Conservation (phyloP, 2,888 invertebrate genomes). For the Tachina lurida region DNA sequence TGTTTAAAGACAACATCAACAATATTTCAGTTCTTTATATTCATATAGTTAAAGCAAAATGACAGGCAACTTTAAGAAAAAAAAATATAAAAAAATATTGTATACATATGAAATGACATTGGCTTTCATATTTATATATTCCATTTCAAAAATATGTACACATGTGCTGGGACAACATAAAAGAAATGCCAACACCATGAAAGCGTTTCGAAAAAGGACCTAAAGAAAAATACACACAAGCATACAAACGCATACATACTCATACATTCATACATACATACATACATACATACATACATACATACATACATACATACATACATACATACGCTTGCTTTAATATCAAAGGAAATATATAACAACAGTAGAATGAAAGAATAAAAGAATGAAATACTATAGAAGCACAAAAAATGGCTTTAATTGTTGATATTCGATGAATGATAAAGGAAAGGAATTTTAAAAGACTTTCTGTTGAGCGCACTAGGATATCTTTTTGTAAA, state of each 20-base stretch:
- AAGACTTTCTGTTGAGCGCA: not conserved
- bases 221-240: not conserved
- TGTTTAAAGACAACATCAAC: slow-evolving; percentile 1
- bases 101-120: slow-evolving; percentile 61
- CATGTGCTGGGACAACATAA: slow-evolving; percentile 2
- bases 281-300: not conserved
- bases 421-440: slow-evolving; percentile 31
- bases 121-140: slow-evolving; percentile 42
- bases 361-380: not conserved
- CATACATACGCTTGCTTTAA: too few relatives aligned
- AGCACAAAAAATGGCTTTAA: slow-evolving; percentile 1
- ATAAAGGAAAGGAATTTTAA: not conserved
- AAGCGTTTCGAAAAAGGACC: slow-evolving; percentile 11
- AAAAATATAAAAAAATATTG: not conserved
- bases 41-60: slow-evolving; percentile 46
- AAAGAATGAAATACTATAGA: not conserved
- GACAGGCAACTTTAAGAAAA: slow-evolving; percentile 26
- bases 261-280: too few relatives aligned
- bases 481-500: not conserved
- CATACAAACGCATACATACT: not conserved
- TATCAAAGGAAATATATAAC: slow-evolving; percentile 4
- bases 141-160: not conserved
- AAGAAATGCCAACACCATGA: not conserved
- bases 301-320: not conserved
- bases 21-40: slow-evolving; percentile 31